Base-by-base conservation (phyloP, 2,888 invertebrate species). In the Aelia acuminata region DNA sequence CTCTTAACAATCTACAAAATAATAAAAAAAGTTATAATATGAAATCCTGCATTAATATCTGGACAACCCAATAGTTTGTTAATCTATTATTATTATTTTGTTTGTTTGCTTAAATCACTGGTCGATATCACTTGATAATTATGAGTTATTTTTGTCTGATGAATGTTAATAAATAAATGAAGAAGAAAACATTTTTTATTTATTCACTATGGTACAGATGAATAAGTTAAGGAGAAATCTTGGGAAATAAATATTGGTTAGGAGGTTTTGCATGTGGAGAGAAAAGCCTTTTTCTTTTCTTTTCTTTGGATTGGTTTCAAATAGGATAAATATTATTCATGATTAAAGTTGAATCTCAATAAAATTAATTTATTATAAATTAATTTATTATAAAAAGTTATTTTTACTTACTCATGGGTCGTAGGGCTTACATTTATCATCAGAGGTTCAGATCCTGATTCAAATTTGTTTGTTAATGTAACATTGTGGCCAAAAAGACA, bases 401-500 rank as follows among this genome's bases (percentile, higher is more conserved):
- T 84, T 86, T 50, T 57, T 89, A 94, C 96, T 95, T 94, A 98
- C 98, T 95, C 94, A 92, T 96, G 95, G 84, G 98, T 98, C 18
- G 97, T 98, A 4, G 98, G 98, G 92, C 98, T 98, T 92, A 98
- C 95, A 93, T 98, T 98, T 92, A 98, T 97, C 92, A 95, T 95
- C 91, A 97, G 94, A 0, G 98, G 97, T 92, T 97, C 97, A 90
- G 98, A 98, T 70, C 97, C 95, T 0, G 98, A 98, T 92, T 98
- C 98, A 91, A 98, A 98, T 93, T 98, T 98, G 93, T 98, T 98
- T 85, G 98, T 98, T 88, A 98, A 94, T 2, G 98, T 98, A 26
- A 98, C 98, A 92, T 98, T 98, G 92, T 98, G 98, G 0, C 98
- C 98, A 91, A 98, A 98, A 89, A 98, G 95, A 92, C 98, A 98